Conservation (phyloP, 2,113 vertebrate genomes). For the Zootoca vivipara region DNA sequence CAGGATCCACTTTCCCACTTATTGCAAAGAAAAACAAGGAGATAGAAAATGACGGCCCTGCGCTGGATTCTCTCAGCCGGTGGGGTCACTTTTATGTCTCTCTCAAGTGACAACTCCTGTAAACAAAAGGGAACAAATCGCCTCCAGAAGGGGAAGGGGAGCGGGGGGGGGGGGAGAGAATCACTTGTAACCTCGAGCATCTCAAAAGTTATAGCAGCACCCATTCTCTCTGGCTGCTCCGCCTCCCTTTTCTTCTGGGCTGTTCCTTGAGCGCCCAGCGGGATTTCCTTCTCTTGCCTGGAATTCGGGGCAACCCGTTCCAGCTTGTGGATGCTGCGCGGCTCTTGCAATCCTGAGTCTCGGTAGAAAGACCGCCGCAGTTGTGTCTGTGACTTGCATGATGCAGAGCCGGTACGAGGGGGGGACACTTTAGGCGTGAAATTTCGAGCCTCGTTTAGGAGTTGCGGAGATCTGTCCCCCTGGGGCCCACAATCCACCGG, state of each 20-base stretch:
- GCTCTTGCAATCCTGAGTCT: background rate
- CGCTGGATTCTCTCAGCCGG: slow-evolving; percentile 76
- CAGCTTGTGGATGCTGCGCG: background rate
- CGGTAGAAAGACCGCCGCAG: too few relatives aligned
- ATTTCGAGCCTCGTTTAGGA: background rate
- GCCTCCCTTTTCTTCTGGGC: background rate
- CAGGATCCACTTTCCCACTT: slow-evolving; percentile 79
- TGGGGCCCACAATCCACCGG: too few relatives aligned
- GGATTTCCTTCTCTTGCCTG: background rate
- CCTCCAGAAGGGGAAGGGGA: background rate
- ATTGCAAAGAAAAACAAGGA: slow-evolving; percentile 81
- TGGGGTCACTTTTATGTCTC: slow-evolving; percentile 71
- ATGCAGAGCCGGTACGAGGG: background rate
- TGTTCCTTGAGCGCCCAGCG: slow-evolving; percentile 23
- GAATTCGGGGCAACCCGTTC: background rate
- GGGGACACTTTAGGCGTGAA: background rate
- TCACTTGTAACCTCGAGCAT: slow-evolving; percentile 71
- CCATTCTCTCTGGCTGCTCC: background rate
- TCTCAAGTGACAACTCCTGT: slow-evolving; percentile 75
- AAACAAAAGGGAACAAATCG: slow-evolving; percentile 69
- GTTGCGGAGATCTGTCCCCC: background rate
- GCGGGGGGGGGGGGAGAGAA: slow-evolving; percentile 45
- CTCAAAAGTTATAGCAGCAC: slow-evolving; percentile 64
- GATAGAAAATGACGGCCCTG: slow-evolving; percentile 78
- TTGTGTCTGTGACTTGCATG: background rate